These are phyloP conservation scores for Hexactinellida sp. DNA, from an alignment of 37 sponge, comb jelly and placozoan genomes.

Conservation along the genomic window DNA sequence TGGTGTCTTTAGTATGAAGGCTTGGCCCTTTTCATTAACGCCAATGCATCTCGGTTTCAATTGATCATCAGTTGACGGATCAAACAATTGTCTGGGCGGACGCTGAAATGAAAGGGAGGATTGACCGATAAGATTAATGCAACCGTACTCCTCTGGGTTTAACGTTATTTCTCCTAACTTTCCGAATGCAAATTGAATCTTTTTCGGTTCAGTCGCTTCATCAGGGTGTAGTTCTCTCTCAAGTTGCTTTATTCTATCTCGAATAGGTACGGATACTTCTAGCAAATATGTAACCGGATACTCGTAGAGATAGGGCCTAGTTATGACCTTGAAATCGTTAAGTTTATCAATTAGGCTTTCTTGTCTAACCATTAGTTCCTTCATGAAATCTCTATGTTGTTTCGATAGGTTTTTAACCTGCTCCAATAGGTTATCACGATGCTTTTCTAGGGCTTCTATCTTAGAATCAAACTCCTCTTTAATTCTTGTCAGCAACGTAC, in stretches of 20 bases:
- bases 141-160: neutral
- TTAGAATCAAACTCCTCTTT: neutral
- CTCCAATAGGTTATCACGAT: neutral
- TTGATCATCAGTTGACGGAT: neutral
- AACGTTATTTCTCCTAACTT: neutral
- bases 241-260: neutral
- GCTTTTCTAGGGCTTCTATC: neutral
- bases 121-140: neutral
- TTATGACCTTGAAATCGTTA: neutral
- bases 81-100: neutral
- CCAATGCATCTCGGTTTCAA: neutral
- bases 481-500: neutral
- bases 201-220: neutral
- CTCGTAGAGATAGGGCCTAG: neutral
- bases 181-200: slow-evolving; percentile 1
- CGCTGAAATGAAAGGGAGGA: neutral
- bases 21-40: neutral
- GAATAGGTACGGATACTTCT: neutral
- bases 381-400: neutral
- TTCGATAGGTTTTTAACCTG: neutral
- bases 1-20: neutral
- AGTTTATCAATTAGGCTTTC: slow-evolving; percentile 1
- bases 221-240: neutral
- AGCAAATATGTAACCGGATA: neutral
- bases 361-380: neutral